These are phyloP conservation scores for Enteromius unitaeniatus DNA, from an alignment of 2,797 vertebrate species.

Conservation along the genomic window DNA sequence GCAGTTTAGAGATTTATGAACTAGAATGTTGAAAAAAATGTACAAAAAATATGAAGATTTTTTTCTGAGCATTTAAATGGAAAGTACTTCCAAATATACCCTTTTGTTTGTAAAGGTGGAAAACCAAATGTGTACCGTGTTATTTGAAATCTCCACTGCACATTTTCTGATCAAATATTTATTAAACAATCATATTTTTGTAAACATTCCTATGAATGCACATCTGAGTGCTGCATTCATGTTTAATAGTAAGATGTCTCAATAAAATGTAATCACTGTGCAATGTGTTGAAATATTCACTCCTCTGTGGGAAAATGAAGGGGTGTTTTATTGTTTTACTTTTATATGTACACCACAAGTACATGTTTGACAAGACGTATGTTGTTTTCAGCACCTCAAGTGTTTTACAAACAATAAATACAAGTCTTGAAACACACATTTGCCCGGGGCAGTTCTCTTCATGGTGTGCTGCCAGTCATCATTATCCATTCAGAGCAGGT, in stretches of 20 bases:
- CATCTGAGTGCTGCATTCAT: constrained; percentile 18
- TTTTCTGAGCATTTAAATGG: constrained; percentile 8
- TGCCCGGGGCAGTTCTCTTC: constrained; percentile 25
- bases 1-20: background rate
- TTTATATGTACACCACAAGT: no score
- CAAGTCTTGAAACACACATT: background rate
- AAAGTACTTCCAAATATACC: constrained; percentile 4
- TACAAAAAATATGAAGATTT: constrained; percentile 18
- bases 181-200: constrained; percentile 56
- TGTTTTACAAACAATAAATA: constrained; percentile 16
- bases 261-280: constrained; percentile 75
- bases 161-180: constrained; percentile 64
- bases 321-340: background rate
- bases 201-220: constrained; percentile 16
- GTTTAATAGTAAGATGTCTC: constrained; percentile 58
- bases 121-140: background rate
- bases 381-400: background rate
- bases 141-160: constrained; percentile 59
- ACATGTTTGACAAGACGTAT: background rate
- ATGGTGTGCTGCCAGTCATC: constrained; percentile 30
- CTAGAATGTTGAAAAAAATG: constrained; percentile 39
- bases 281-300: constrained; percentile 11
- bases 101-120: constrained; percentile 7
- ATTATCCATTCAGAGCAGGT: constrained; percentile 47
- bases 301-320: background rate